Evolutionary conservation across 1,140 invertebrate genomes (phyloP), one percentile per base, ranked within the genome.

Genomic region (Drosophila fuyamai): DNA sequence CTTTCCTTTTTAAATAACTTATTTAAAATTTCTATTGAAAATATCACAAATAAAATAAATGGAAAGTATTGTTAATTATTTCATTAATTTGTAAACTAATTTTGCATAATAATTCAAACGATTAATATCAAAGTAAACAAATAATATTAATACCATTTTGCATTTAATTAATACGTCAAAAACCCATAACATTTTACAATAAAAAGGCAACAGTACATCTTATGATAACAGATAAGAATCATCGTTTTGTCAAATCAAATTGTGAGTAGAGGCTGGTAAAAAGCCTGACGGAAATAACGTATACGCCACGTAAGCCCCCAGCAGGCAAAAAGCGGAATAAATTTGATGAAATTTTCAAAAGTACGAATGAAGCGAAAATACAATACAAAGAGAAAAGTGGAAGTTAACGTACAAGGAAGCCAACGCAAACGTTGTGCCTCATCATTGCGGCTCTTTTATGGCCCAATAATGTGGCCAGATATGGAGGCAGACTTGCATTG

Each of bases 381-480:
- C 44, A 53, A 51, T 56, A 53, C 13, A 53, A 18, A 53, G 40
- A 43, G 32, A 36, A 76, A 66, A 46, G 46, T 68, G 57, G 68
- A 76, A 76, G 62, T 75, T 66, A 60, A 66, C 8, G 47, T 48
- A 14, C 47, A 29, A n/a, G 47, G 13, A 48, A 29, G 38, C 55
- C 41, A 50, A 16, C 27, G 35, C 35, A 68, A 75, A 71, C 60
- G 68, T 66, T 86, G 73, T 74, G 70, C 56, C 76, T 61, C 76
- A 70, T 89, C 79, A 82, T 68, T 89, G 83, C 62, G 82, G 70
- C 79, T 82, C 56, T 86, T 86, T 88, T 88, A 79, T 82, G 82
- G 75, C 47, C 48, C 73, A 41, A 58, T 70, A 61, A 70, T 57
- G 50, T 70, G 71, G 60, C 40, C 53, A 53, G 66, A 66, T 63